Conservation (phyloP, 2,888 invertebrate species). For the Tenthredo mesomela region DNA sequence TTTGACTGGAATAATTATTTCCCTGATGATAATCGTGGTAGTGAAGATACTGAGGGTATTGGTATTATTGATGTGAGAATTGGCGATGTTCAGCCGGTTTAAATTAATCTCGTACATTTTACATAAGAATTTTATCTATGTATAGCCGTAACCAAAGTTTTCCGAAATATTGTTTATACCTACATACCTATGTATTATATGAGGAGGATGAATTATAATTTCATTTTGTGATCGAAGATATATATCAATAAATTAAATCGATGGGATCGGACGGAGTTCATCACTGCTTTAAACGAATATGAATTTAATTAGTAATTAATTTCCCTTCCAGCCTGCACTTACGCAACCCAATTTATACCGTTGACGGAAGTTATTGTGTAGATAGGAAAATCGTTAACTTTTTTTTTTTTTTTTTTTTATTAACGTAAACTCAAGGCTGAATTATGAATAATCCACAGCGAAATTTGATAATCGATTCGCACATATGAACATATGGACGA, state of each 20-base stretch:
- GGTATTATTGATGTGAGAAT: constrained; percentile 18
- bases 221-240: neutral
- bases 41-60: constrained; percentile 5
- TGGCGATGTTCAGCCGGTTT: neutral
- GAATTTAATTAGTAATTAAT: neutral
- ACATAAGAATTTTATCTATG: neutral
- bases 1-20: constrained; percentile 40
- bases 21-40: neutral
- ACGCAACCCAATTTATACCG: neutral
- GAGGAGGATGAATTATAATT: neutral
- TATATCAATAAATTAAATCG: neutral
- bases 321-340: neutral
- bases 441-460: neutral
- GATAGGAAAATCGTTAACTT: neutral
- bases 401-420: neutral
- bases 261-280: neutral
- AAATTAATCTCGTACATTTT: neutral
- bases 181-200: neutral
- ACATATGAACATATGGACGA: neutral
- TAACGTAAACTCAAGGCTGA: neutral
- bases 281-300: neutral
- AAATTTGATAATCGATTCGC: neutral
- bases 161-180: neutral
- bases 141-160: constrained; percentile 10
- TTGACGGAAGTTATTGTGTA: neutral